Evolutionary conservation across 2,888 invertebrate genomes (phyloP), one percentile per base, ranked within the genome.

Genomic region (Xanthorhoe spadicearia): DNA sequence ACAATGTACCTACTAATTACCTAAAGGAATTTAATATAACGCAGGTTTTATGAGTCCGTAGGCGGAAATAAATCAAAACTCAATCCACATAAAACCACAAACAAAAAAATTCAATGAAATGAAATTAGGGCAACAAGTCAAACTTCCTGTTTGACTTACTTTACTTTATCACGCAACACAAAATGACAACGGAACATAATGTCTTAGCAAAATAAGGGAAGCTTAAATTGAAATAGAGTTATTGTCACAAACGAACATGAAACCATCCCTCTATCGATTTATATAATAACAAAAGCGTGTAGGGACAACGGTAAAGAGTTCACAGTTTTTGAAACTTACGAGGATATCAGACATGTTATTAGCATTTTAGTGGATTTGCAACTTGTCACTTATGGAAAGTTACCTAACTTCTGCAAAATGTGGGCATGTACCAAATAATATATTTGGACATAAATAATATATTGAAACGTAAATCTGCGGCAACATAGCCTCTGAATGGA

Each of bases 61-160:
- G 49, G 53, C 48, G 35, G 35, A 74, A 75, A 84, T 85, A 87
- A 88, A 88, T 88, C 84, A 87, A 82, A 83, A 80, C 77, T 77
- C 80, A 78, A 84, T 83, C 80, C 83, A 80, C 83, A 84, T 87
- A 86, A 88, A 88, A 82, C 81, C 77, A 74, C 75, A 80, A 84
- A 84, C 79, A 81, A 85, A 87, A 85, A 87, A 84, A 82, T 78
- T 84, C 82, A 85, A 74, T 83, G 77, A 86, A 89, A 86, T 83
- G 80, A 88, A 90, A 91, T 89, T 87, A 87, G 88, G 88, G 83
- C 84, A 87, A 87, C 86, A 88, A 87, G 84, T 85, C 87, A 83
- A 88, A 88, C 78, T 86, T 86, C 83, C 77, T 76, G 77, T 82
- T 79, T 90, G 89, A 90, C 83, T 89, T 89, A 92, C 87, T 85